phyloP scores from a whole-genome alignment of 2,113 vertebrate genomes.

The Caloenas nicobarica region DNA sequence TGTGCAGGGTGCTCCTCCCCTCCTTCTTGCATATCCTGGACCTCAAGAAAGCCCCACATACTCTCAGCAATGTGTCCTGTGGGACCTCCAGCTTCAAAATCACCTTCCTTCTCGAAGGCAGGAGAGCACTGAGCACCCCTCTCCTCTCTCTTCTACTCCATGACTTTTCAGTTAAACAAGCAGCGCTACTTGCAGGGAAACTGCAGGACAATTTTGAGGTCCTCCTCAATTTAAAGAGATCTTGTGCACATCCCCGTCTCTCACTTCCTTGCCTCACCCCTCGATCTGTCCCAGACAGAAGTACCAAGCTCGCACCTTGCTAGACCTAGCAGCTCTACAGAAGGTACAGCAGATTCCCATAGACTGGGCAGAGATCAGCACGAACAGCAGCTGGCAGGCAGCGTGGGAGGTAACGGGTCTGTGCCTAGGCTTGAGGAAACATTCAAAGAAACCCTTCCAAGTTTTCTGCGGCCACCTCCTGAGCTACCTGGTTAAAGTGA shows the following conservation, averaged over 20 bases:
- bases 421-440: not conserved
- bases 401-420: accelerated
- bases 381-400: not conserved
- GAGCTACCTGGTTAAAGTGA: not conserved
- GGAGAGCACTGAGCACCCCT: not conserved
- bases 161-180: not conserved
- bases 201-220: not conserved
- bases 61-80: not conserved
- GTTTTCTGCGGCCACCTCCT: not conserved
- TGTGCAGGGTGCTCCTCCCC: not conserved
- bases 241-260: not conserved
- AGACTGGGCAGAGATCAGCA: not conserved
- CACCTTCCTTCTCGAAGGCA: not conserved
- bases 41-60: not conserved
- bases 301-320: not conserved
- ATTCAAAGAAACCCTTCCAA: not conserved
- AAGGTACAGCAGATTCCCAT: not conserved
- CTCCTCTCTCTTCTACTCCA: not conserved
- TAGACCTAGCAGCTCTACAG: not conserved
- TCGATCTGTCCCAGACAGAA: not conserved
- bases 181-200: not conserved
- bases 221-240: not conserved
- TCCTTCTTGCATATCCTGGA: not conserved
- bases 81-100: not conserved
- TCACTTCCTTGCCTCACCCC: not conserved